Evolutionary conservation across 1,140 invertebrate genomes (phyloP).

Genomic region (Eriocheir sinensis): DNA sequence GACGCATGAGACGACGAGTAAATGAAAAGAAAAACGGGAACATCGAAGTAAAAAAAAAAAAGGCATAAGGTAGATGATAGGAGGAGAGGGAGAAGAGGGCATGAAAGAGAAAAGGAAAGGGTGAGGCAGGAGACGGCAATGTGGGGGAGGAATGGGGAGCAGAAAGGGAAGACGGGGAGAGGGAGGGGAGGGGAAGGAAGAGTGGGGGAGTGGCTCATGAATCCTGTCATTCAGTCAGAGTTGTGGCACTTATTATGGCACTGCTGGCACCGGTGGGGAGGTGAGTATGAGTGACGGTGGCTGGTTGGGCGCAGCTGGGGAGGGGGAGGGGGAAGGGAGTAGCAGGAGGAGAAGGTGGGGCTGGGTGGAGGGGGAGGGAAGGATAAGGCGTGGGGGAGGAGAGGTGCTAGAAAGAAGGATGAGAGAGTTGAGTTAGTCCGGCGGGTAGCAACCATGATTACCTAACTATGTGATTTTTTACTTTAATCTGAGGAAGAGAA

Average conservation of each 20-base stretch:
- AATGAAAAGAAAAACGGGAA: neutral
- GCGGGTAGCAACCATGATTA: neutral
- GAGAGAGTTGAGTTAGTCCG: neutral
- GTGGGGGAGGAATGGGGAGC: neutral
- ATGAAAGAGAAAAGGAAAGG: neutral
- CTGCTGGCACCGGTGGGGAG: conserved; percentile 58
- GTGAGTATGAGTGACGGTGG: conserved; percentile 67
- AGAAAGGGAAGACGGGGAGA: neutral
- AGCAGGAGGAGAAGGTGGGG: neutral
- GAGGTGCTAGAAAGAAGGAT: neutral
- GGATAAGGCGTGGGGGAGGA: neutral
- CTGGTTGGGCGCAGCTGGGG: conserved; percentile 18
- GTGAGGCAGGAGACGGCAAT: neutral
- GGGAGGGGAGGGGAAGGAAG: conserved; percentile 1
- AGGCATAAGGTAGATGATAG: neutral
- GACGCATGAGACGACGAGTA: neutral
- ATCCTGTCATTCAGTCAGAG: conserved; percentile 72
- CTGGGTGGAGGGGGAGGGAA: neutral
- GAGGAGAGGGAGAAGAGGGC: neutral
- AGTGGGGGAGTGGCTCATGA: conserved; percentile 38
- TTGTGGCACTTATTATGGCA: conserved; percentile 69
- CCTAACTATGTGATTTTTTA: no score
- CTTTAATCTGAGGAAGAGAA: no score
- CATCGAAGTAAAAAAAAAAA: neutral
- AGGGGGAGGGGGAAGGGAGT: neutral